Evolutionary conservation across 2,888 invertebrate species (phyloP), one percentile per base, ranked within the genome.

Genomic region (Eilema caniola): DNA sequence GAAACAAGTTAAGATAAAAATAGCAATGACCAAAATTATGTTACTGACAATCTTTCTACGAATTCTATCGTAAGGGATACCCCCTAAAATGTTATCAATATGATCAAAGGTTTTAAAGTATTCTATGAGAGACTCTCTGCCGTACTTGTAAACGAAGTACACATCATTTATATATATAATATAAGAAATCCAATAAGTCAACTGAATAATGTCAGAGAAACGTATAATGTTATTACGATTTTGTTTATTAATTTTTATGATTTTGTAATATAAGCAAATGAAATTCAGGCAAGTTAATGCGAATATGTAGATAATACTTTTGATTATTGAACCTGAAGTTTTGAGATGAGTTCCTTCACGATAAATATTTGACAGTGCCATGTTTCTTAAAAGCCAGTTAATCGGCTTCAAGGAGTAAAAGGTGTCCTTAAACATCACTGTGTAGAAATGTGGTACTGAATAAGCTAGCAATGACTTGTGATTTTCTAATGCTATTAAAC

Each of bases 81-180:
- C 73, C 12, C 75, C 74, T 28, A 87, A 70, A 12, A 80, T 71
- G 12, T 66, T 68, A 33, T 87, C 87, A 0, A 87, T 69, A 8
- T 71, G 66, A 3, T 73, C 71, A 64, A 80, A 87, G 1, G 71
- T 28, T 28, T 77, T 74, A 2, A 79, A 75, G 56, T 83, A 87
- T n/a, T 79, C 77, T 3, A 80, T n/a, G 5, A 63, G 41, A 14
- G 14, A 59, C 7, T 71, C 69, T 62, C 71, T 79, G 47, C 73
- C 74, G 16, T 74, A 66, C 68, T 79, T 83, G 47, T 74, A 79
- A 0, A 86, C 74, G 25, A 69, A 63, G 7, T 79, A 5, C 62
- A 62, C 7, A 83, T 86, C 87, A 0, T 80, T 12, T 3, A 77
- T 31, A 41, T 83, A 86, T 57, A 82, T 78, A 10, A 66, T 25